These are phyloP conservation scores for Caenorhabditis afra DNA, from an alignment of 2,888 invertebrate genomes.

Conservation along the genomic window DNA sequence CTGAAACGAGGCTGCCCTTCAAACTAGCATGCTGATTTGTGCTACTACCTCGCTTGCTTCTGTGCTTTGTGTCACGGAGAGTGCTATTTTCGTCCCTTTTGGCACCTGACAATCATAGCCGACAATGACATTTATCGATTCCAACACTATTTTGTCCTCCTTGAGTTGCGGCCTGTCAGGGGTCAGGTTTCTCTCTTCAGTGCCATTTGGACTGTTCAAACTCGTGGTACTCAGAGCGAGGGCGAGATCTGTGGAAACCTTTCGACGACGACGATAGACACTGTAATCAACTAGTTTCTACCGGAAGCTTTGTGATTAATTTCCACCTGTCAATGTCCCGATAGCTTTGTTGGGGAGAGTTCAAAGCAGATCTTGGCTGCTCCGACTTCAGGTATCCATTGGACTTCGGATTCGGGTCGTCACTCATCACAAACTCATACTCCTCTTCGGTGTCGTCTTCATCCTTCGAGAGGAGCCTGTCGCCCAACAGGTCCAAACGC, in stretches of 20 bases:
- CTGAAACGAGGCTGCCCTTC: conserved; percentile 23
- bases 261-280: conserved; percentile 62
- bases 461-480: conserved; percentile 27
- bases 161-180: conserved; percentile 58
- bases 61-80: conserved; percentile 93
- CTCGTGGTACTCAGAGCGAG: conserved; percentile 44
- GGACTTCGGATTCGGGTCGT: conserved; percentile 31
- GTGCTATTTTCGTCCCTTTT: conserved; percentile 84
- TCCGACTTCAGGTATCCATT: conserved; percentile 38
- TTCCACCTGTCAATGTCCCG: conserved; percentile 64
- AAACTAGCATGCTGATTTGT: neutral
- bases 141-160: conserved; percentile 53
- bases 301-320: neutral
- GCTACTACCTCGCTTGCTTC: conserved; percentile 89
- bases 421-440: conserved; percentile 45
- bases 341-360: conserved; percentile 68
- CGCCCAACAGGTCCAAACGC: conserved; percentile 42
- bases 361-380: conserved; percentile 58
- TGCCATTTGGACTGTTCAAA: conserved; percentile 23
- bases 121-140: conserved; percentile 89
- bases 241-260: conserved; percentile 59
- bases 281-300: conserved; percentile 23
- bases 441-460: conserved; percentile 42
- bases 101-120: conserved; percentile 91
- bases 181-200: conserved; percentile 44